These are phyloP conservation scores for Tachypleus tridentatus DNA, from an alignment of 1,140 invertebrate species.

Conservation along the genomic window DNA sequence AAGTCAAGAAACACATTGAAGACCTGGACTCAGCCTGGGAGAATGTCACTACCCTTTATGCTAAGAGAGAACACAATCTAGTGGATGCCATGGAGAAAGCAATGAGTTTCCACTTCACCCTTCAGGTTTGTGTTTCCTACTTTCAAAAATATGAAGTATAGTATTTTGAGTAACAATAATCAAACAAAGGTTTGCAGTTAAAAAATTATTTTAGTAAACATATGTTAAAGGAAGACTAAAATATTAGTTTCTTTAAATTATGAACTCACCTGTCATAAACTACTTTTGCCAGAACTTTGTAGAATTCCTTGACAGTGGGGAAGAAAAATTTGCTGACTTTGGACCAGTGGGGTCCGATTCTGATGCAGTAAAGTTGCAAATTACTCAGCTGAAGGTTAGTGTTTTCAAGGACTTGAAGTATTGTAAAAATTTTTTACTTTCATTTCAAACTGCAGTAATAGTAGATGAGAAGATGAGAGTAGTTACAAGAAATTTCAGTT, in stretches of 20 bases:
- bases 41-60: conserved; percentile 83
- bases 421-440: no score
- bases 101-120: conserved; percentile 93
- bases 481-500: not conserved
- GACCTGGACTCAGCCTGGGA: conserved; percentile 88
- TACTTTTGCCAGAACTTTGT: conserved; percentile 48
- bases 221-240: not conserved
- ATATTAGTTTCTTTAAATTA: no score
- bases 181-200: no score
- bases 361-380: conserved; percentile 86
- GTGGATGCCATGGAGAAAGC: conserved; percentile 96
- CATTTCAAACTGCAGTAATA: no score
- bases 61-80: conserved; percentile 82
- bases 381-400: conserved; percentile 63
- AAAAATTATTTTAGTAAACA: not conserved
- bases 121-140: conserved; percentile 38
- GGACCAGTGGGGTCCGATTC: conserved; percentile 83
- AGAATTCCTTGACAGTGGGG: conserved; percentile 78
- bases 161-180: no score
- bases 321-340: conserved; percentile 61
- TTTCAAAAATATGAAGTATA: no score
- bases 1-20: conserved; percentile 95
- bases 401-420: not conserved
- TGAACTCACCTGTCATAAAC: no score
- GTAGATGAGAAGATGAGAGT: not conserved